Percentiles rank a stretch among this genome's conserved stretches.
Conservation (phyloP, 2,113 vertebrate genomes). For the Melanotaenia duboulayi region DNA sequence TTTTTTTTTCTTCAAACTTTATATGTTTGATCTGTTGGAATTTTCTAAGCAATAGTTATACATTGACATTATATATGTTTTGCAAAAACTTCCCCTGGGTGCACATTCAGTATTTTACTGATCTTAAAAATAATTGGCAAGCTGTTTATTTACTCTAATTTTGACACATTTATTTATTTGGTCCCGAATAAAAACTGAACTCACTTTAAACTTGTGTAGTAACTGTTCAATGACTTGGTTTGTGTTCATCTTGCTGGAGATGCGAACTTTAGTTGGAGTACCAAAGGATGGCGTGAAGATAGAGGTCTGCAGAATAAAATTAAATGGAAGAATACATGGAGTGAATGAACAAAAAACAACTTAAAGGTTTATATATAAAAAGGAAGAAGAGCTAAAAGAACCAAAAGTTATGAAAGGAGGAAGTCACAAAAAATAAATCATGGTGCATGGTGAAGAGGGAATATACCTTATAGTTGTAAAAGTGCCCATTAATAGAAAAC, state of each 20-base stretch:
- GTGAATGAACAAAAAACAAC: not conserved
- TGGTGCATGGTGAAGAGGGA: not conserved
- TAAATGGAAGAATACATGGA: not conserved
- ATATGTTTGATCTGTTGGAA: too few relatives aligned
- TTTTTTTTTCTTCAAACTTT: too few relatives aligned
- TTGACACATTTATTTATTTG: not conserved
- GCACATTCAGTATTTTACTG: too few relatives aligned
- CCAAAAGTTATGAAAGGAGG: not conserved
- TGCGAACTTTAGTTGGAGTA: slow-evolving; percentile 90
- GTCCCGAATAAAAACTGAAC: not conserved
- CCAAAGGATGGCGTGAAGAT: slow-evolving; percentile 91
- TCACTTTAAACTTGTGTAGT: slow-evolving; percentile 93
- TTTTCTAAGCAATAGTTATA: not conserved
- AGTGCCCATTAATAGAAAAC: slow-evolving; percentile 95
- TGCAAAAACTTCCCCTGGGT: too few relatives aligned
- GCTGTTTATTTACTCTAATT: not conserved
- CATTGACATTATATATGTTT: too few relatives aligned
- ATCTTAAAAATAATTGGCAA: too few relatives aligned
- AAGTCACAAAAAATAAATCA: not conserved
- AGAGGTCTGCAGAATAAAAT: slow-evolving; percentile 83
- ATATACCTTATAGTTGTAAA: slow-evolving; percentile 91
- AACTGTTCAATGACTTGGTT: slow-evolving; percentile 90
- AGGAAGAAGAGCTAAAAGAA: too few relatives aligned
- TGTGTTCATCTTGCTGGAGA: slow-evolving; percentile 89
- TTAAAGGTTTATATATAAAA: too few relatives aligned